These are phyloP conservation scores for Leptopilina myrica DNA, from an alignment of 2,888 invertebrate genomes.

Conservation along the genomic window DNA sequence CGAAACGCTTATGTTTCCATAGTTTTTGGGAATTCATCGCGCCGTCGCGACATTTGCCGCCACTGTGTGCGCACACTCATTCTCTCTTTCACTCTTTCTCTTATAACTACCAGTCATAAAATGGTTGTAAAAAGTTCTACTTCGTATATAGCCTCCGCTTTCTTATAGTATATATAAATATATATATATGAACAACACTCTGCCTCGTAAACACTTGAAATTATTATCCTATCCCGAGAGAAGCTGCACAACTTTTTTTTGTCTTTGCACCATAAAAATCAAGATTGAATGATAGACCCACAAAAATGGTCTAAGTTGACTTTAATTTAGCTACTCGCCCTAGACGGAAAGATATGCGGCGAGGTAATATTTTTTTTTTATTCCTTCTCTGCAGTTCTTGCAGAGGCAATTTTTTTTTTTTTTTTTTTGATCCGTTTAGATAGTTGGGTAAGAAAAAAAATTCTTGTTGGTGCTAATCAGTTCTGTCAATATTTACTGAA, in stretches of 20 bases:
- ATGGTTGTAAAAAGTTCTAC: slow-evolving; percentile 62
- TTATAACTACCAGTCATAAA: slow-evolving; percentile 64
- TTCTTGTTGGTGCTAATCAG: too few species aligned
- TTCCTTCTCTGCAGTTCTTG: background rate
- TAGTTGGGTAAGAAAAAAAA: too few species aligned
- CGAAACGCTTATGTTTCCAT: slow-evolving; percentile 54
- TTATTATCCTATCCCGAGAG: slow-evolving; percentile 57
- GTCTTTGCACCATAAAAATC: slow-evolving; percentile 8
- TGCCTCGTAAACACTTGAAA: slow-evolving; percentile 65
- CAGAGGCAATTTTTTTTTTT: too few species aligned
- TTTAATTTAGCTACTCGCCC: slow-evolving; percentile 6
- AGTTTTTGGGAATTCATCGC: slow-evolving; percentile 63
- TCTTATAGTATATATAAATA: too few species aligned
- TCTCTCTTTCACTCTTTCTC: too few species aligned
- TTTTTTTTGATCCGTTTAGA: too few species aligned
- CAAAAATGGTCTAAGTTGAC: slow-evolving; percentile 23
- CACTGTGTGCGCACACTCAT: too few species aligned
- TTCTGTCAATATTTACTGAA: too few species aligned
- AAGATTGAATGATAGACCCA: slow-evolving; percentile 15
- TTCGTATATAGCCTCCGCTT: slow-evolving; percentile 54
- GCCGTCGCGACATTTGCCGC: slow-evolving; percentile 45
- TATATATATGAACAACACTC: slow-evolving; percentile 63
- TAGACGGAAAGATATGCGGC: background rate
- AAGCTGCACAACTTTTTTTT: slow-evolving; percentile 9
- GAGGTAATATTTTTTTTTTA: background rate